These are phyloP conservation scores for Heteromurus nitidus DNA, from an alignment of 2,888 invertebrate genomes.

Conservation along the genomic window DNA sequence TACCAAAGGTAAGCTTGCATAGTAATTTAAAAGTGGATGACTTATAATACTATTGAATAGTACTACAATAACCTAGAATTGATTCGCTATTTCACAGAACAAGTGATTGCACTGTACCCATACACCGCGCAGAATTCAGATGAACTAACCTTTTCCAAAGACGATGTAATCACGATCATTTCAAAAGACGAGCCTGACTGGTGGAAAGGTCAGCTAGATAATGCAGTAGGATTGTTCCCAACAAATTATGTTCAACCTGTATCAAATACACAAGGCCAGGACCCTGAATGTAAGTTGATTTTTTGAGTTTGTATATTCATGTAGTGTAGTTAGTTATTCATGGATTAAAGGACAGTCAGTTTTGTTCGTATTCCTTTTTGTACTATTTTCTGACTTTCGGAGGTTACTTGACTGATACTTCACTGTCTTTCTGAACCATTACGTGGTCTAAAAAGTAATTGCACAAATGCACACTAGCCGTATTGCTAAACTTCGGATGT, in stretches of 20 bases:
- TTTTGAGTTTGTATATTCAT: conserved; percentile 10
- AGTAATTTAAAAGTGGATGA: neutral
- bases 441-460: too few species aligned
- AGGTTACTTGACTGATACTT: conserved; percentile 66
- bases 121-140: conserved; percentile 96
- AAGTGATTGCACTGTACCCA: conserved; percentile 93
- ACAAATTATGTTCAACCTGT: conserved; percentile 93
- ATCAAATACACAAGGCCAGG: conserved; percentile 72
- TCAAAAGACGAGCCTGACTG: conserved; percentile 96
- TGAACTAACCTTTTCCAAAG: conserved; percentile 86
- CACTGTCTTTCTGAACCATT: conserved; percentile 57
- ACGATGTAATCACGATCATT: conserved; percentile 91
- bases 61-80: neutral
- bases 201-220: conserved; percentile 97
- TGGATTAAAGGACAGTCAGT: conserved; percentile 61
- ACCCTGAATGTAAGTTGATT: conserved; percentile 79
- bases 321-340: conserved; percentile 23
- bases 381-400: conserved; percentile 53
- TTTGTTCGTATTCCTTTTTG: conserved; percentile 23
- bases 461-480: too few species aligned
- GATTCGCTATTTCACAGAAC: conserved; percentile 81
- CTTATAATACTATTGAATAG: neutral
- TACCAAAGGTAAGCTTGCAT: conserved; percentile 66
- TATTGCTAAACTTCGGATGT: too few species aligned
- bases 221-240: conserved; percentile 93